phyloP scores from a whole-genome alignment of 2,888 invertebrate genomes.

The Drosophila merina region DNA sequence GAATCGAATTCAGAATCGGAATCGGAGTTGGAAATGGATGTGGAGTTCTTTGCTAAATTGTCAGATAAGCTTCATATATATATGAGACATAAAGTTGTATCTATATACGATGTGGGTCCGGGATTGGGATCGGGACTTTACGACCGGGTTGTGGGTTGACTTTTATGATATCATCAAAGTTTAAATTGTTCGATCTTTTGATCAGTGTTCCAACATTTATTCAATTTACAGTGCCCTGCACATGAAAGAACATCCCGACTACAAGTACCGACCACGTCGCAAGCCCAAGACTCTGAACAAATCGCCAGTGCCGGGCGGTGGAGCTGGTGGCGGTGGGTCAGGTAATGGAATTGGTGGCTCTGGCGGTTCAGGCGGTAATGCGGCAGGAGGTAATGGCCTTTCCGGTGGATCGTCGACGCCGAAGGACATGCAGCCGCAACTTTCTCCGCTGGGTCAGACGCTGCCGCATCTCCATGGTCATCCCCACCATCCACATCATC shows the following conservation, averaged over 20 bases:
- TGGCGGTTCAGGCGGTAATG: neutral
- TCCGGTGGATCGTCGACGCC: conserved; percentile 18
- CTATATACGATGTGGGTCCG: conserved; percentile 31
- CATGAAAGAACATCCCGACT: conserved; percentile 97
- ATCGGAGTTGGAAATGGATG: conserved; percentile 8
- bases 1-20: conserved; percentile 29
- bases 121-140: conserved; percentile 38
- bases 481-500: conserved; percentile 47
- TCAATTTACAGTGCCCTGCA: conserved; percentile 90
- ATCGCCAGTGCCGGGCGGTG: conserved; percentile 81
- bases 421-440: conserved; percentile 61
- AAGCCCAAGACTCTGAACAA: conserved; percentile 94
- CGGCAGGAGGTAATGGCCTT: conserved; percentile 17
- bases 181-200: conserved; percentile 58
- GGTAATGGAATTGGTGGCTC: conserved; percentile 12
- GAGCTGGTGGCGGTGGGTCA: conserved; percentile 23
- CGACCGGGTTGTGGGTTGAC: conserved; percentile 32
- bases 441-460: conserved; percentile 47
- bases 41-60: conserved; percentile 54
- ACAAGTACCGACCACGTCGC: conserved; percentile 94
- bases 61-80: conserved; percentile 49
- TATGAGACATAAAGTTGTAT: conserved; percentile 13
- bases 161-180: conserved; percentile 66
- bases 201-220: conserved; percentile 67
- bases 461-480: conserved; percentile 39